A percentile compares a stretch with the other conserved stretches of the same genome.
Evolutionary conservation across 2,797 vertebrate species (phyloP).

Genomic region (Glossophaga mutica): DNA sequence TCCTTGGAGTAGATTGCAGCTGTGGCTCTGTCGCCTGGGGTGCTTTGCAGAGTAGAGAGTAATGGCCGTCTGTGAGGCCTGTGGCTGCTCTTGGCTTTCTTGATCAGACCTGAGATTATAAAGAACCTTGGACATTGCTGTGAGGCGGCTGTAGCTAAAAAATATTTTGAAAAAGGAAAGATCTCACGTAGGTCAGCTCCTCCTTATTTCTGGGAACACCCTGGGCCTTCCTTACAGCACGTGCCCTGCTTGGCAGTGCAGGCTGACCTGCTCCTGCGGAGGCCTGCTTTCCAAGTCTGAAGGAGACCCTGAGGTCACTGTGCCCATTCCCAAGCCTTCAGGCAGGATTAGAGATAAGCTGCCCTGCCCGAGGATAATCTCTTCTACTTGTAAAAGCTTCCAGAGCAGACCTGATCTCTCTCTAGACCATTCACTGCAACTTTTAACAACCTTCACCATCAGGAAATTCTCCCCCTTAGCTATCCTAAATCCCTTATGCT

Average conservation of each 20-base stretch:
- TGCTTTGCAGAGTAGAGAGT: not conserved
- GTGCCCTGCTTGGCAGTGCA: not conserved
- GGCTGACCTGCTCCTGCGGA: slow-evolving; percentile 10
- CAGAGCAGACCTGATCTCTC: slow-evolving; percentile 69
- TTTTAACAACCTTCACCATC: slow-evolving; percentile 72
- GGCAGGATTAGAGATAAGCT: slow-evolving; percentile 72
- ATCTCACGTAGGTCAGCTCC: not conserved
- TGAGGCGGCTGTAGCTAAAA: not conserved
- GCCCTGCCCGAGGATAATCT: slow-evolving; percentile 72
- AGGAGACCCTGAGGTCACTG: slow-evolving; percentile 72
- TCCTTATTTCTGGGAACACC: slow-evolving; percentile 24
- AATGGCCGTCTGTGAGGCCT: not conserved
- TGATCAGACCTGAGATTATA: slow-evolving; percentile 7
- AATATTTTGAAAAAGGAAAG: not conserved
- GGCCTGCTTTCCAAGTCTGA: slow-evolving; percentile 59
- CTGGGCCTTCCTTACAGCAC: not conserved
- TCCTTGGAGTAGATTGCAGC: not conserved
- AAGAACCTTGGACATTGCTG: not conserved
- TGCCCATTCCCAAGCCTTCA: slow-evolving; percentile 69
- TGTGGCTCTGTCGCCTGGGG: not conserved
- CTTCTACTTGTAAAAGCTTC: slow-evolving; percentile 74
- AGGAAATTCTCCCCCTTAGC: slow-evolving; percentile 72
- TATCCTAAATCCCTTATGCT: slow-evolving; percentile 72
- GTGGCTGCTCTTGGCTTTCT: not conserved
- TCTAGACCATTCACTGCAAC: slow-evolving; percentile 71